A percentile compares a stretch with the other conserved stretches of the same genome.
Conservation (phyloP, 2,113 vertebrate species). For the Sinocyclocheilus grahami region DNA sequence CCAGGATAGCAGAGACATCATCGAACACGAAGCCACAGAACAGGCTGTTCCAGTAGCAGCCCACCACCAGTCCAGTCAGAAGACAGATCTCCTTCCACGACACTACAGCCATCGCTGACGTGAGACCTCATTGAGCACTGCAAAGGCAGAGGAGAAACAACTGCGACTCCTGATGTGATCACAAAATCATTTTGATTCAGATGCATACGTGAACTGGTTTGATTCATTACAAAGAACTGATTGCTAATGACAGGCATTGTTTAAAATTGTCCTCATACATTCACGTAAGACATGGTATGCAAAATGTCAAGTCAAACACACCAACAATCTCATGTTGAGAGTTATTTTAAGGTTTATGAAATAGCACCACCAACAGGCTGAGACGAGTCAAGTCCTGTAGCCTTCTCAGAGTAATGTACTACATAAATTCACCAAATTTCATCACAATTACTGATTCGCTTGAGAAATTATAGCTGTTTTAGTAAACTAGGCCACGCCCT, state of each 20-base stretch:
- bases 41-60: constrained; percentile 97
- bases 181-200: background rate
- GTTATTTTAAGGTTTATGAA: no score
- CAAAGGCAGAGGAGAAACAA: constrained; percentile 1
- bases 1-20: constrained; percentile 95
- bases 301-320: no score
- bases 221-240: background rate
- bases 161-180: background rate
- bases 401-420: background rate
- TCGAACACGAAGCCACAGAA: constrained; percentile 97
- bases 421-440: background rate
- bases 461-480: background rate
- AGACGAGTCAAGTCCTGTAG: no score
- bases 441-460: background rate
- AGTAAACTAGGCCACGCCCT: background rate
- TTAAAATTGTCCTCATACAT: no score
- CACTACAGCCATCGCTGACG: constrained; percentile 85
- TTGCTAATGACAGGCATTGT: no score
- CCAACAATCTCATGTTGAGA: no score
- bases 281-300: no score
- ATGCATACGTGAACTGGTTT: background rate
- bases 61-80: constrained; percentile 85
- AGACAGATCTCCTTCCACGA: constrained; percentile 87
- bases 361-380: no score
- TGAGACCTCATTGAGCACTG: constrained; percentile 75